Evolutionary conservation across 2,888 invertebrate genomes (phyloP), one percentile per base, ranked within the genome.

Genomic region (Didymodactylos carnosus): DNA sequence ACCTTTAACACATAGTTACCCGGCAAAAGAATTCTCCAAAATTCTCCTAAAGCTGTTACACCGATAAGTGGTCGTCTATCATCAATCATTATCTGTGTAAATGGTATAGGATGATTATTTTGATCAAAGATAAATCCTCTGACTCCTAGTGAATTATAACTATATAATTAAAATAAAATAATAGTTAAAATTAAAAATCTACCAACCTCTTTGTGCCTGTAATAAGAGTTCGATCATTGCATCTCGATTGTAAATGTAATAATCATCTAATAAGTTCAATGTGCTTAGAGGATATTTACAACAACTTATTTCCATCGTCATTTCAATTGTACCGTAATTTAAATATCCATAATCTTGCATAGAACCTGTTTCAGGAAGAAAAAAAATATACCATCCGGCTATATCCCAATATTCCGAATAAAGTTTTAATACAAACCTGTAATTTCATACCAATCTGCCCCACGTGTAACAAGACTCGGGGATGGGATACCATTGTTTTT

Each of bases 341-440:
- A 92, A 87, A 83, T 94, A 94, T 83, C 94, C 94, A 83, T 90
- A 94, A 82, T 94, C 94, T 84, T 91, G 91, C 91, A 91, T 91
- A 29, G 91, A 90, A 73, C 91, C 91, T 87, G 75, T 10, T 76
- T 76, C 43, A n/a, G n/a, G n/a, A n/a, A n/a, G n/a, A n/a, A n/a
- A n/a, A n/a, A n/a, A n/a, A n/a, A n/a, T n/a, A n/a, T n/a, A n/a
- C n/a, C n/a, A n/a, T n/a, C n/a, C n/a, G n/a, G n/a, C n/a, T n/a
- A n/a, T n/a, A n/a, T n/a, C n/a, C n/a, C n/a, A n/a, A n/a, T n/a
- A n/a, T n/a, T n/a, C n/a, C n/a, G n/a, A n/a, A n/a, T n/a, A n/a
- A n/a, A n/a, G n/a, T n/a, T n/a, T n/a, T n/a, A n/a, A n/a, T n/a
- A n/a, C n/a, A n/a, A n/a, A n/a, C n/a, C 62, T n/a, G 35, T 14